Percentiles rank a stretch among this genome's conserved stretches.
Conservation (phyloP, 2,113 vertebrate genomes). For the Cololabis saira region DNA sequence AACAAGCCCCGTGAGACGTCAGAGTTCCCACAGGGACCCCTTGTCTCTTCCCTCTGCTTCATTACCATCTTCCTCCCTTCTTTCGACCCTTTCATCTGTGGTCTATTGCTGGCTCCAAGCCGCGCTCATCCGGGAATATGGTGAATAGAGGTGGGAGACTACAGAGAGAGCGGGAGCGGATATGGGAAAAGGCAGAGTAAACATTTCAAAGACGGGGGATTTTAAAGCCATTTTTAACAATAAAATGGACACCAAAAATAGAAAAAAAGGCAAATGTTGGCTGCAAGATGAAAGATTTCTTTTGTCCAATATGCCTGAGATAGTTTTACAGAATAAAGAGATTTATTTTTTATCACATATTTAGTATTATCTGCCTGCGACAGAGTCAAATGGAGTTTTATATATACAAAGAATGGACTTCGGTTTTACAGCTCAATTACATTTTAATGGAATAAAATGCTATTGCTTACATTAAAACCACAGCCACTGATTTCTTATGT, state of each 20-base stretch:
- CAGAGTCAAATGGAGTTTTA: too few species aligned
- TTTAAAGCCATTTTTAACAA: slow-evolving; percentile 36
- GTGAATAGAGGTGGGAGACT: slow-evolving; percentile 65
- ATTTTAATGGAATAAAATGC: neutral
- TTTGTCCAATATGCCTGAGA: slow-evolving; percentile 22
- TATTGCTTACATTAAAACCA: slow-evolving; percentile 24
- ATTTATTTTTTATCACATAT: slow-evolving; percentile 1
- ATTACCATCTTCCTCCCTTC: slow-evolving; percentile 72
- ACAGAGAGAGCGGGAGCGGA: slow-evolving; percentile 62
- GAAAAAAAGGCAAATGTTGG: slow-evolving; percentile 26
- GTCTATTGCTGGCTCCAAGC: slow-evolving; percentile 72
- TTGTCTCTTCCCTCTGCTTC: slow-evolving; percentile 74
- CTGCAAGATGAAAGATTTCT: slow-evolving; percentile 17
- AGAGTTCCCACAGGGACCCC: slow-evolving; percentile 56
- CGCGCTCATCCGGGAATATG: slow-evolving; percentile 72
- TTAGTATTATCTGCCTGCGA: neutral
- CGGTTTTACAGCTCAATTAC: slow-evolving; percentile 15
- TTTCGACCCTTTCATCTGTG: slow-evolving; percentile 73
- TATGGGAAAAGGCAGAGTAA: slow-evolving; percentile 77
- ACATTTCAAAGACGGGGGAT: slow-evolving; percentile 67
- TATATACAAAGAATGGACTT: too few species aligned
- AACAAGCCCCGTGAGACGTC: slow-evolving; percentile 68
- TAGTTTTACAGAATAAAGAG: slow-evolving; percentile 36
- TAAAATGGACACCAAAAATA: slow-evolving; percentile 32
- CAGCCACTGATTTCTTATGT: neutral